Base-by-base conservation (phyloP, 2,888 invertebrate species). In the Dermolepida albohirtum region DNA sequence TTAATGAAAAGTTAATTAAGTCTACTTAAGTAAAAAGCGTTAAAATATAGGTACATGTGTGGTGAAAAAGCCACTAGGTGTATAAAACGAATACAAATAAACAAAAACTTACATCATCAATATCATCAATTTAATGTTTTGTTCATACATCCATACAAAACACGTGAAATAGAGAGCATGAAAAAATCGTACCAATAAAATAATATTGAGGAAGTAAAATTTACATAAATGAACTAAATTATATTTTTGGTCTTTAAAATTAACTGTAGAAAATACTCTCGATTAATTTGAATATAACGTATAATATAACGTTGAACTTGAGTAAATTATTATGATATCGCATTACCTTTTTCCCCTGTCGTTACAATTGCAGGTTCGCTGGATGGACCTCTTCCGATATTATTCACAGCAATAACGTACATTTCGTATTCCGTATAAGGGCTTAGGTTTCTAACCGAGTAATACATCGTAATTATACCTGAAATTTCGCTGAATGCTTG, bases 371-470 rank as follows among this genome's bases (percentile, higher is more conserved):
- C 93, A 0, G 97, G 92, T 17, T 90, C 86, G 72, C 97, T 97
- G 1, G 96, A 92, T 41, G 92, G 91, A 41, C 98, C 97, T 70
- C 96, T 88, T 49, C 98, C 98, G 74, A 97, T 94, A 83, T 92
- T 92, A 87, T 97, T 98, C 64, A 95, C 95, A 22, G 97, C 97
- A 75, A 96, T 93, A 74, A 98, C 96, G 82, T 92, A 94, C 88
- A 98, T 94, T 84, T 97, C 96, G 85, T 98, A 98, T 82, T 95
- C 95, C 5, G 97, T 97, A 85, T 95, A 97, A 0, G 98, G 96
- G 72, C 95, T 94, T 70, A 97, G 87, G 75, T 91, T 92, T 66
- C 94, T 90, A 64, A 98, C 94, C 44, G 94, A 93, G 84, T 96
- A 96, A 85, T 94, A 95, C 88, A 93, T 94, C 51, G 95, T 94